These are phyloP conservation scores for Epizoanthus scotinus DNA, from an alignment of 92 coral and sea anemone species.

Conservation along the genomic window DNA sequence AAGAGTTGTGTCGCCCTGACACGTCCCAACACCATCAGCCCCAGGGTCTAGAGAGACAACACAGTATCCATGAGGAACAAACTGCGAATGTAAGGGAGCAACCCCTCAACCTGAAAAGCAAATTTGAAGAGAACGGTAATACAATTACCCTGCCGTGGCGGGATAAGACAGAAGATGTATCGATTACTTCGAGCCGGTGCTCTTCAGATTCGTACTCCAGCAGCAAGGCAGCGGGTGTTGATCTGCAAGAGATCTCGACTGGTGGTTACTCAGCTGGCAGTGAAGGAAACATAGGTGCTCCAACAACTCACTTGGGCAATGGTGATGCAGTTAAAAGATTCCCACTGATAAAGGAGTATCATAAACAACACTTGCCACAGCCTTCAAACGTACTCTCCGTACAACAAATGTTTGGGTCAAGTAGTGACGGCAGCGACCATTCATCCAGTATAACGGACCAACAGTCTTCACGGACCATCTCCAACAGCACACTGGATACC, in stretches of 20 bases:
- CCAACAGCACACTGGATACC: conserved; percentile 5
- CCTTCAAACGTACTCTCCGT: conserved; percentile 23
- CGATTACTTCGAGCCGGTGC: neutral
- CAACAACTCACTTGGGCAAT: neutral
- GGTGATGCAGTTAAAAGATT: neutral
- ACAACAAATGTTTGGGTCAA: conserved; percentile 1
- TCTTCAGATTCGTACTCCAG: conserved; percentile 17
- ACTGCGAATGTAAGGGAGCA: neutral
- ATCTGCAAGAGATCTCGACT: neutral
- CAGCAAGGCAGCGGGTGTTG: neutral
- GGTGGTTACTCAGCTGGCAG: neutral
- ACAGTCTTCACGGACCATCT: neutral
- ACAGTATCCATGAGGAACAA: neutral
- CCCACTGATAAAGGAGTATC: neutral
- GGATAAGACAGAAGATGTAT: neutral
- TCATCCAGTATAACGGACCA: neutral
- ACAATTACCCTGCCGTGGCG: neutral
- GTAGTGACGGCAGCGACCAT: too few species aligned
- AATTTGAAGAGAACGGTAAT: too few species aligned
- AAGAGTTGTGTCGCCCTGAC: neutral
- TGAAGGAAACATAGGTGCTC: neutral
- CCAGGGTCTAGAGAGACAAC: neutral
- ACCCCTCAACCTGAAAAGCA: neutral
- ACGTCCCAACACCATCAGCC: neutral
- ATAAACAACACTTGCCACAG: neutral